Base-by-base conservation (phyloP, 2,888 invertebrate genomes). In the Tyria jacobaeae region DNA sequence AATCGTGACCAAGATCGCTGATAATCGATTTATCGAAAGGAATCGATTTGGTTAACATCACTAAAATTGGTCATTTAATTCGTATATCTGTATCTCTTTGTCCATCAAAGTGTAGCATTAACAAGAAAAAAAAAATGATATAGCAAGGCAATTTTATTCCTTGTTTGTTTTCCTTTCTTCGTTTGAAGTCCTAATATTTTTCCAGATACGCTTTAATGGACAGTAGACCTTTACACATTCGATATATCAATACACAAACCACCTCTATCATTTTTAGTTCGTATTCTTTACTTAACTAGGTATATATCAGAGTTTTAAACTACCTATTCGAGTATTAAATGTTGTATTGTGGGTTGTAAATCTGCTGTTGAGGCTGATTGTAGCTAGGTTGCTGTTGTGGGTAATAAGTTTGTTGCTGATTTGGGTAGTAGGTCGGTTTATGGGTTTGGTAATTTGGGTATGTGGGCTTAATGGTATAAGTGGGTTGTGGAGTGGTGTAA, bases 1-100 rank as follows among this genome's bases (percentile, higher is more conserved):
- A 61, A 81, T 92, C 92, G 92, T 93, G 92, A 89, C 66, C 81
- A 75, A 75, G 82, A 92, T 92, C 70, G 85, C 86, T 92, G 88
- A 66, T 60, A 63, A 70, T 71, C 69, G 66, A 76, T 54, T 57
- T 41, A 47, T 60, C 47, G 53, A 59, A n/a, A 66, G 55, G 63
- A 67, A 70, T 74, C 70, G 68, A 76, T 44, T 44, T 44, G 44
- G 44, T 44, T 44, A 44, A 44, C 73, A 67, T 70, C 56, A 70
- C 60, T 67, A 57, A 62, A 70, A 74, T 72, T 77, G 78, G 79
- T 80, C 81, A 77, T 73, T 44, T 76, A 79, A 27, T 75, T 79
- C 78, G 79, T 82, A 80, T 80, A 79, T 71, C 76, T 41, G 21
- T 5, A 49, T 9, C 60, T 71, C 53, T 64, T 58, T 75, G 73